These are phyloP conservation scores for Erythrolamprus reginae DNA, from an alignment of 2,113 vertebrate genomes.

Conservation along the genomic window DNA sequence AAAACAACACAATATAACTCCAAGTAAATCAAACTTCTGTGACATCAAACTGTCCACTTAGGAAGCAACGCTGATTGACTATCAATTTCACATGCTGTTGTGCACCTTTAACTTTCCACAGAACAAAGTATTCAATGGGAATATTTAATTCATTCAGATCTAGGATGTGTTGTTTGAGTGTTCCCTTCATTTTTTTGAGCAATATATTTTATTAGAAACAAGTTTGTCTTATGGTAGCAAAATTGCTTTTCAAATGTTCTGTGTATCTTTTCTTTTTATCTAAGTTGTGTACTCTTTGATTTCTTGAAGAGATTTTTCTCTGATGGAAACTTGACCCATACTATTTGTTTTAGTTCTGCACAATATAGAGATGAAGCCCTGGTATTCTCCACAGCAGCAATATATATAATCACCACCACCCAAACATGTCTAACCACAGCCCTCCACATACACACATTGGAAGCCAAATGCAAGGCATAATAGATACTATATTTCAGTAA, in stretches of 20 bases:
- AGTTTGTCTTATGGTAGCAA: background rate
- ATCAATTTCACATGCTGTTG: too few species aligned
- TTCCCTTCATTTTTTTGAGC: too few species aligned
- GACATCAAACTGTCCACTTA: too few species aligned
- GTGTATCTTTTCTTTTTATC: background rate
- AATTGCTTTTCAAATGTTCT: background rate
- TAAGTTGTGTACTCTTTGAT: background rate
- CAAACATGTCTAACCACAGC: background rate
- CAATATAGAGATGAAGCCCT: background rate
- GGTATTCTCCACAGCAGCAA: background rate
- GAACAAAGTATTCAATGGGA: too few species aligned
- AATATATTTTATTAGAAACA: background rate
- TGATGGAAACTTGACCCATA: background rate
- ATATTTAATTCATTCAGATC: too few species aligned
- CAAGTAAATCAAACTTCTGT: too few species aligned
- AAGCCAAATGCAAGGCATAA: background rate
- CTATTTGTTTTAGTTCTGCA: background rate
- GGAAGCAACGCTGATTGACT: too few species aligned
- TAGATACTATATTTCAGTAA: background rate
- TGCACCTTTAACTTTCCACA: too few species aligned
- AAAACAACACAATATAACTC: too few species aligned
- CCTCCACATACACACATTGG: background rate
- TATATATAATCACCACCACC: background rate
- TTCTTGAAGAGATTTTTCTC: background rate
- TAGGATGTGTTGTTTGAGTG: too few species aligned